Evolutionary conservation across 2,888 invertebrate species (phyloP).

Genomic region (Stenodema calcarata): DNA sequence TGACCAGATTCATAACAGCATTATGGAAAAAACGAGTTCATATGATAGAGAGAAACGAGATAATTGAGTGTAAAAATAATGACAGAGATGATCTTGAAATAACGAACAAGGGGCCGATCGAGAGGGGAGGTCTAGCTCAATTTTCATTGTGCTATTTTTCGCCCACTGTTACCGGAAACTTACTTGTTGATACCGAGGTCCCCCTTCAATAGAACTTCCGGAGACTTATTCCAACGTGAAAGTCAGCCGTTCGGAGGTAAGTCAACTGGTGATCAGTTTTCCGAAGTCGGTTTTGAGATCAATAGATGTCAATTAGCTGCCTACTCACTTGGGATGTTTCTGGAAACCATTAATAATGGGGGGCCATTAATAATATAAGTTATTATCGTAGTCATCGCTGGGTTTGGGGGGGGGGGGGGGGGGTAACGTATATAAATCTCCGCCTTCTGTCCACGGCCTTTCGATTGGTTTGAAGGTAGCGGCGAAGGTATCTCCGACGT

Average conservation of each 20-base stretch:
- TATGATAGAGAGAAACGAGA: not conserved
- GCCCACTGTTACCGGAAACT: not conserved
- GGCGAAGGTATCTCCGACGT: not conserved
- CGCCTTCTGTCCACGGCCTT: not conserved
- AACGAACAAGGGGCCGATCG: not conserved
- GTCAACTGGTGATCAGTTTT: not conserved
- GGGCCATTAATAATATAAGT: not conserved
- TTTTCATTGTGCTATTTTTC: not conserved
- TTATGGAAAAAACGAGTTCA: not conserved
- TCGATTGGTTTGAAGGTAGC: not conserved
- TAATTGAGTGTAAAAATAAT: not conserved
- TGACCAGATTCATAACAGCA: not conserved
- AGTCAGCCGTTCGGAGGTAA: not conserved
- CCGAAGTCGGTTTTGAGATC: not conserved
- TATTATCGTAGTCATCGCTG: not conserved
- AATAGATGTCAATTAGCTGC: not conserved
- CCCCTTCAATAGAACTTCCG: not conserved
- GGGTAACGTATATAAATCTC: not conserved
- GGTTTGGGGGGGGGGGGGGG: too few relatives aligned
- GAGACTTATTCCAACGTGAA: not conserved
- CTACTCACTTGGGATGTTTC: not conserved
- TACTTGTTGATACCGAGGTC: not conserved
- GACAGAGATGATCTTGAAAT: not conserved
- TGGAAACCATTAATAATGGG: not conserved
- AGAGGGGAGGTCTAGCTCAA: not conserved